Conservation (phyloP, 2,113 vertebrate genomes). For the Tor tambroides region DNA sequence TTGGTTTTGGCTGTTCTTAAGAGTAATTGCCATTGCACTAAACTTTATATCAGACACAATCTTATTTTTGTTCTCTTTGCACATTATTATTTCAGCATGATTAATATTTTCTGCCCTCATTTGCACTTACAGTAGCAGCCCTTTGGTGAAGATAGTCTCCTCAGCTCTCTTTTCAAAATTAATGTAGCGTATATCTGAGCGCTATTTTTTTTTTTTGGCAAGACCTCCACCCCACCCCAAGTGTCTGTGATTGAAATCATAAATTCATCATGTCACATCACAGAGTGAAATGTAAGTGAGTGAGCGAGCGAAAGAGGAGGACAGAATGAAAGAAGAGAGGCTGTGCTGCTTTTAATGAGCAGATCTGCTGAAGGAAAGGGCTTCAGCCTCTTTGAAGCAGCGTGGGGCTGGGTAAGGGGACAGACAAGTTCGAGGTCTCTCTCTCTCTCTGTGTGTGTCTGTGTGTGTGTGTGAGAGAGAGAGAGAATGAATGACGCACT, state of each 20-base stretch:
- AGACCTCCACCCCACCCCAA: no score
- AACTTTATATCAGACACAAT: no score
- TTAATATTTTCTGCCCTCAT: background rate
- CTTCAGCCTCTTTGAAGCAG: conserved; percentile 53
- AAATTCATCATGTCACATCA: no score
- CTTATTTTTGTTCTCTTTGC: conserved; percentile 19
- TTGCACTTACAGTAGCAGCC: conserved; percentile 7
- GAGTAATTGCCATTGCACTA: no score
- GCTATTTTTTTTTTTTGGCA: background rate
- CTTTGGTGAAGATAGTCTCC: background rate
- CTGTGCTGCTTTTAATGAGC: conserved; percentile 59
- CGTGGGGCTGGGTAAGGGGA: background rate
- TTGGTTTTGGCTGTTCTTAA: no score
- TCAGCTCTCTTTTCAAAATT: conserved; percentile 51
- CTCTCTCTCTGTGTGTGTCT: no score
- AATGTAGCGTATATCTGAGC: conserved; percentile 36
- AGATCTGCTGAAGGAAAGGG: conserved; percentile 49
- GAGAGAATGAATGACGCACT: no score
- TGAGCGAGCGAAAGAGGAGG: conserved; percentile 30
- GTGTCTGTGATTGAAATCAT: no score
- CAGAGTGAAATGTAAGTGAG: conserved; percentile 26
- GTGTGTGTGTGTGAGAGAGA: accelerated
- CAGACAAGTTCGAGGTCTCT: no score
- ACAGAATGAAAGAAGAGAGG: conserved; percentile 56
- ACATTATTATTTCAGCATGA: conserved; percentile 20